Percentiles rank a stretch among this genome's conserved stretches.
Conservation (phyloP, 2,797 vertebrate genomes). For the Lerista edwardsae region DNA sequence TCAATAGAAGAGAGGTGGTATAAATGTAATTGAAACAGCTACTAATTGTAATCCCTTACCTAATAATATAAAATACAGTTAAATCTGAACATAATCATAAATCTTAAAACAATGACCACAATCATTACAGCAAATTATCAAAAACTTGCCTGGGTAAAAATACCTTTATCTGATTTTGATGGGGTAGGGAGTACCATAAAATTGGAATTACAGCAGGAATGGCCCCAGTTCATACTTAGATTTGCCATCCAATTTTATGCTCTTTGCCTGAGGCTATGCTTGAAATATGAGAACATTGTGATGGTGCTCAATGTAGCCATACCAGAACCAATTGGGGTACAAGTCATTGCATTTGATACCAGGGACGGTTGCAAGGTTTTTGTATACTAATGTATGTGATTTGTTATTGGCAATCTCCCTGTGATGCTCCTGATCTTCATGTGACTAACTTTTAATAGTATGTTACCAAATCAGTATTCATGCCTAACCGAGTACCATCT, state of each 20-base stretch:
- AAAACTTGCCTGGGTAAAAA: not conserved
- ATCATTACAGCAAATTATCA: not conserved
- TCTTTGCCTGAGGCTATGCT: not conserved
- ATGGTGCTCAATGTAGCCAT: not conserved
- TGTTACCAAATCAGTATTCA: slow-evolving; percentile 5
- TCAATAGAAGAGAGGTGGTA: not conserved
- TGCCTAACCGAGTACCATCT: slow-evolving; percentile 20
- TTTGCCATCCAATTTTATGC: not conserved
- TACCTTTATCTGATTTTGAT: not conserved
- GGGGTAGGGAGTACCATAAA: not conserved
- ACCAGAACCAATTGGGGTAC: not conserved
- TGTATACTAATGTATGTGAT: not conserved
- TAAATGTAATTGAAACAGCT: not conserved
- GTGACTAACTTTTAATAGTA: slow-evolving; percentile 5
- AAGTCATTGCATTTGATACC: not conserved
- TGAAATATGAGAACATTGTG: not conserved
- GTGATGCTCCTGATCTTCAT: slow-evolving; percentile 30
- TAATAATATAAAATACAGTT: no score
- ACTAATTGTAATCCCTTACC: no score
- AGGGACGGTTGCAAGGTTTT: not conserved
- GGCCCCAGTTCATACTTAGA: not conserved
- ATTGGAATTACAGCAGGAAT: not conserved
- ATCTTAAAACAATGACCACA: no score
- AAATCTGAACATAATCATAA: no score
- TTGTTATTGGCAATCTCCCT: not conserved